Evolutionary conservation across 1,140 invertebrate species (phyloP).

Genomic region (Ylistrum balloti): DNA sequence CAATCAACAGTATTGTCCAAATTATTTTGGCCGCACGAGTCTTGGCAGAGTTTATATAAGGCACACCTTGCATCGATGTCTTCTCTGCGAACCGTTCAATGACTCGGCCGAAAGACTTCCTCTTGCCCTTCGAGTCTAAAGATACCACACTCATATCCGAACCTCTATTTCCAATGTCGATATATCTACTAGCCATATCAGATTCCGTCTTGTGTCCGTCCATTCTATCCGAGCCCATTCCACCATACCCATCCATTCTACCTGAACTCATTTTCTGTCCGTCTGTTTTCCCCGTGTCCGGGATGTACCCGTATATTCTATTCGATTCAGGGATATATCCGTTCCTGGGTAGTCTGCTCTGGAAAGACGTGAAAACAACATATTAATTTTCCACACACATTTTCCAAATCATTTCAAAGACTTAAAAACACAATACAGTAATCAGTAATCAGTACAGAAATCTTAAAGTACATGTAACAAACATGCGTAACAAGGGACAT

Average conservation of each 20-base stretch:
- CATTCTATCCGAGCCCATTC: not conserved
- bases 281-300: not conserved
- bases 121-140: constrained; percentile 48
- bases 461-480: no score
- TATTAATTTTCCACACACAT: not conserved
- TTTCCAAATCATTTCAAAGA: not conserved
- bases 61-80: constrained; percentile 65
- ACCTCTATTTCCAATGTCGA: not conserved
- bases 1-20: constrained; percentile 55
- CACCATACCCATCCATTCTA: not conserved
- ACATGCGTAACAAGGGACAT: no score
- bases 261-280: not conserved
- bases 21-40: constrained; percentile 45
- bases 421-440: not conserved
- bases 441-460: no score
- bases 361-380: not conserved
- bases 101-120: constrained; percentile 52
- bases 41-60: constrained; percentile 58
- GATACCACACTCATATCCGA: not conserved
- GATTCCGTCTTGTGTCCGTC: not conserved
- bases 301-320: not conserved
- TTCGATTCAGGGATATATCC: not conserved
- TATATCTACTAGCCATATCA: not conserved
- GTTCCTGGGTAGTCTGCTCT: not conserved
- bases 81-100: constrained; percentile 61